phyloP scores from a whole-genome alignment of 2,113 vertebrate species.

The Tautogolabrus adspersus region DNA sequence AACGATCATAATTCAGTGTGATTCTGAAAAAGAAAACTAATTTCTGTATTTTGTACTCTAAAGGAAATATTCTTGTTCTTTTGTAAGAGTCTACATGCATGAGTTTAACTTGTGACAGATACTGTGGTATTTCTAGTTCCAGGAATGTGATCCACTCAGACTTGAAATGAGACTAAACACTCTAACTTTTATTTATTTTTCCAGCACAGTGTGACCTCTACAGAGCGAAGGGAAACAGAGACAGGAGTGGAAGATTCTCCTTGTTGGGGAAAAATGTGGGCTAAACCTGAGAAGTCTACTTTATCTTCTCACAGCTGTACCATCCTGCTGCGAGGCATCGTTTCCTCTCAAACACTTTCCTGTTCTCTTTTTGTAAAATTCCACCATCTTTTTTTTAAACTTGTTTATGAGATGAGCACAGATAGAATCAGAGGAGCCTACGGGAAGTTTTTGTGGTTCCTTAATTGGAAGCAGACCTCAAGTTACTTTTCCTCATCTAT shows the following conservation, averaged over 20 bases:
- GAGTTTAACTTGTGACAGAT: neutral
- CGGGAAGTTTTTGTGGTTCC: slow-evolving; percentile 44
- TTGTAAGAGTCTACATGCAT: neutral
- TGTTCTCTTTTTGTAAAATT: slow-evolving; percentile 42
- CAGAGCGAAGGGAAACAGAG: slow-evolving; percentile 38
- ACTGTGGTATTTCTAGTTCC: neutral
- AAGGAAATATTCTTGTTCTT: too few relatives aligned
- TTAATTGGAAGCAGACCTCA: slow-evolving; percentile 74
- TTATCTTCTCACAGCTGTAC: slow-evolving; percentile 26
- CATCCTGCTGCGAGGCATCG: slow-evolving; percentile 35
- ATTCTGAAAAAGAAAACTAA: too few relatives aligned
- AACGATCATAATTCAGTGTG: too few relatives aligned
- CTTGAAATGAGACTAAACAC: slow-evolving; percentile 36
- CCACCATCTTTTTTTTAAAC: slow-evolving; percentile 7
- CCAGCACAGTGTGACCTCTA: slow-evolving; percentile 43
- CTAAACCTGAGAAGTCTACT: neutral
- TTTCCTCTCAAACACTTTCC: slow-evolving; percentile 55
- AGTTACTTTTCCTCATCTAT: slow-evolving; percentile 62
- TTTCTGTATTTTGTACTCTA: too few relatives aligned
- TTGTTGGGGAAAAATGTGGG: slow-evolving; percentile 1
- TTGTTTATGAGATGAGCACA: slow-evolving; percentile 61
- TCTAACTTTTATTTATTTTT: slow-evolving; percentile 69
- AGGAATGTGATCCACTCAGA: slow-evolving; percentile 44
- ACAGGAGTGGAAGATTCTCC: slow-evolving; percentile 33
- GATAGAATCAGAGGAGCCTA: slow-evolving; percentile 47